A percentile compares a stretch with the other conserved stretches of the same genome.
Conservation (phyloP, 2,888 invertebrate species). For the Lutraria lutraria region DNA sequence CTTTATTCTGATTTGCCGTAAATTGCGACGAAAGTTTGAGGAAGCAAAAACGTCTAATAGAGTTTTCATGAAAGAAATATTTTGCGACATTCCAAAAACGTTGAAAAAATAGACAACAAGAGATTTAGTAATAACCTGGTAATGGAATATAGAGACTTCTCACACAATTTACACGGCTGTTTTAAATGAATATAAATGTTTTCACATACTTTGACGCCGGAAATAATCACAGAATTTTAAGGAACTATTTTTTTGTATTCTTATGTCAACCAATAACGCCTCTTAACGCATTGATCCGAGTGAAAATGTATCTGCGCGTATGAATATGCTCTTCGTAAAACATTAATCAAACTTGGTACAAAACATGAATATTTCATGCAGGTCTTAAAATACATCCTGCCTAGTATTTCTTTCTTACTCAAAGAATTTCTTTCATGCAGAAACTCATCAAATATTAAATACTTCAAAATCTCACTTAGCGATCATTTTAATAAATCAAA, state of each 20-base stretch:
- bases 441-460: background rate
- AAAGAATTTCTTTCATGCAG: slow-evolving; percentile 16
- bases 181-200: background rate
- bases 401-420: background rate
- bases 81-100: too few species aligned
- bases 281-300: background rate
- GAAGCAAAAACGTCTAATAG: too few species aligned
- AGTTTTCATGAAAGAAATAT: too few species aligned
- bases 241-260: background rate
- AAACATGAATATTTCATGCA: slow-evolving; percentile 35
- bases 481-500: too few species aligned
- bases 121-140: too few species aligned
- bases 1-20: too few species aligned
- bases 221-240: background rate
- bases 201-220: background rate
- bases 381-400: background rate
- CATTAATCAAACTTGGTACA: slow-evolving; percentile 27
- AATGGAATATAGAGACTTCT: background rate
- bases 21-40: too few species aligned
- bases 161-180: background rate
- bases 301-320: background rate
- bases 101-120: too few species aligned
- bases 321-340: background rate
- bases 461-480: too few species aligned
- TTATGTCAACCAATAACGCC: background rate